Conservation (phyloP, 2,888 invertebrate genomes). For the Mechanitis mazaeus region DNA sequence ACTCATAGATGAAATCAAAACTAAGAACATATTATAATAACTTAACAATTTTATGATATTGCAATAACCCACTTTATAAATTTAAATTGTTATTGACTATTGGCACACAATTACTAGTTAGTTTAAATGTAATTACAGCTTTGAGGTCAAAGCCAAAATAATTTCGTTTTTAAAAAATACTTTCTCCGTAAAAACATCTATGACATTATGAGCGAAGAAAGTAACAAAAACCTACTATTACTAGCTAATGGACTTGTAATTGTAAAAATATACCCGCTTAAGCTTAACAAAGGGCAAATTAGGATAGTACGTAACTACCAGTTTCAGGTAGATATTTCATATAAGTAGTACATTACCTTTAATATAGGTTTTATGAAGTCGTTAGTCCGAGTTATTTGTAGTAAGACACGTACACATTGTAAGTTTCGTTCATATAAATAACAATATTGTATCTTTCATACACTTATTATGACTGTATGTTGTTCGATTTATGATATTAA, state of each 20-base stretch:
- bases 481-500: no score
- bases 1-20: no score
- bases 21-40: neutral
- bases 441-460: no score
- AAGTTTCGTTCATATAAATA: no score
- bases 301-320: no score
- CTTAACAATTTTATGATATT: neutral
- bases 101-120: constrained; percentile 11
- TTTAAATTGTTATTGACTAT: constrained; percentile 9
- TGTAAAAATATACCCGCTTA: neutral
- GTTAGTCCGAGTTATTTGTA: no score
- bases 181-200: constrained; percentile 20
- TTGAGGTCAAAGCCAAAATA: constrained; percentile 19
- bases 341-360: no score
- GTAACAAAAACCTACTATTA: constrained; percentile 13
- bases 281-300: neutral
- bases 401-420: no score
- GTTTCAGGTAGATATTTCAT: no score
- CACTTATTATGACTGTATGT: no score
- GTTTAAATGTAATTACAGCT: constrained; percentile 11
- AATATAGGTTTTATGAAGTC: neutral
- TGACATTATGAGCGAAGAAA: constrained; percentile 18
- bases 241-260: neutral
- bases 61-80: neutral
- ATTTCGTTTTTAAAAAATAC: constrained; percentile 18